Percentiles rank a stretch among this genome's conserved stretches.
Conservation (phyloP, 2,888 invertebrate genomes). For the Epirrita christyi region DNA sequence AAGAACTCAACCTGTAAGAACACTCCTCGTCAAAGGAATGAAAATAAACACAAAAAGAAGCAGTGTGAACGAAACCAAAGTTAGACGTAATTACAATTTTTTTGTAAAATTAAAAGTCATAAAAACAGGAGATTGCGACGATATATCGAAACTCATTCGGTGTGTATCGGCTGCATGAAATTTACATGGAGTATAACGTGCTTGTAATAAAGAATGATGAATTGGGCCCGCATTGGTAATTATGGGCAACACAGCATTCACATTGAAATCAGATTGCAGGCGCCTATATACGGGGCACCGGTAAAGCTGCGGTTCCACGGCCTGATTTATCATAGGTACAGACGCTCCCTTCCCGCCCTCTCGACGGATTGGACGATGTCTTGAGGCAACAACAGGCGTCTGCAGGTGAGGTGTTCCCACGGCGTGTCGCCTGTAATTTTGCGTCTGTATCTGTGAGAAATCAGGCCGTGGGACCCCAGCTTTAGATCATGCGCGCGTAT, state of each 20-base stretch:
- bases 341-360: too few species aligned
- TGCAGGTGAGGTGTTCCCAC: too few species aligned
- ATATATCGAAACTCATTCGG: constrained; percentile 75
- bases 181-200: constrained; percentile 83
- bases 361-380: too few species aligned
- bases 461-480: too few species aligned
- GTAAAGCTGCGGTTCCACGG: too few species aligned
- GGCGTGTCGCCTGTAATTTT: too few species aligned
- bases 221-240: constrained; percentile 82
- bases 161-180: constrained; percentile 72
- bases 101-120: constrained; percentile 40
- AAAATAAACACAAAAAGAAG: constrained; percentile 14
- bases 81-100: constrained; percentile 35
- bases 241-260: constrained; percentile 51
- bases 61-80: constrained; percentile 23
- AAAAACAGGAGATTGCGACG: constrained; percentile 66
- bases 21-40: neutral
- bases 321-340: too few species aligned
- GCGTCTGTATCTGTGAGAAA: too few species aligned
- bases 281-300: too few species aligned
- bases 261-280: neutral
- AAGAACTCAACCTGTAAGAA: too few species aligned
- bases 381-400: too few species aligned
- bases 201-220: constrained; percentile 84
- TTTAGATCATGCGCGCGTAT: too few species aligned